Percentiles rank a stretch among this genome's conserved stretches.
Evolutionary conservation across 2,888 invertebrate genomes (phyloP).

Genomic region (Catocala fraxini): DNA sequence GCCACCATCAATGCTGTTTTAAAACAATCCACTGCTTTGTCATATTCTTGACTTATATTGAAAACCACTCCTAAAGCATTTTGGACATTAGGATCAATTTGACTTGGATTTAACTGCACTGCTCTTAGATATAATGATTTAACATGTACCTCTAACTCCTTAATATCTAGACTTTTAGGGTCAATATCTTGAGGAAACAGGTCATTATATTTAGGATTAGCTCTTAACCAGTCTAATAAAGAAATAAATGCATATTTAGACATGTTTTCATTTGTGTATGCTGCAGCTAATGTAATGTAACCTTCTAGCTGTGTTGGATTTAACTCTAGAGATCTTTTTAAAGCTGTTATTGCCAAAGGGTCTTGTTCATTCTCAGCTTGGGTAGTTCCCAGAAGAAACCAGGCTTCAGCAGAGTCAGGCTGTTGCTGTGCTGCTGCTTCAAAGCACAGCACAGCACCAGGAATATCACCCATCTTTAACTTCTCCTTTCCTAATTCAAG

Average conservation of each 20-base stretch:
- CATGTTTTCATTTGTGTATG: slow-evolving; percentile 98
- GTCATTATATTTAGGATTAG: slow-evolving; percentile 94
- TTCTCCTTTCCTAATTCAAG: slow-evolving; percentile 95
- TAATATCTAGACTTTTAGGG: slow-evolving; percentile 74
- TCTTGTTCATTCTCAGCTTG: slow-evolving; percentile 99
- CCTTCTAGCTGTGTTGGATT: slow-evolving; percentile 94
- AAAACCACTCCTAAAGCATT: slow-evolving; percentile 98
- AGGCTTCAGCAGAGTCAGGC: slow-evolving; percentile 93
- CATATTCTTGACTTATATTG: slow-evolving; percentile 97
- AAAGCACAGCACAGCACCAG: slow-evolving; percentile 98
- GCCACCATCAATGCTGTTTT: slow-evolving; percentile 94
- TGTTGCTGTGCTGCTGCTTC: slow-evolving; percentile 97
- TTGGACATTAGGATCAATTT: slow-evolving; percentile 96
- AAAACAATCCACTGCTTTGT: slow-evolving; percentile 99
- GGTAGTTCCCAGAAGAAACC: slow-evolving; percentile 95
- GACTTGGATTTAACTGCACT: slow-evolving; percentile 91
- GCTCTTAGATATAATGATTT: slow-evolving; percentile 93
- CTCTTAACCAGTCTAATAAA: slow-evolving; percentile 92
- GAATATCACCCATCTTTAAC: slow-evolving; percentile 95
- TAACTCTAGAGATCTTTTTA: slow-evolving; percentile 94
- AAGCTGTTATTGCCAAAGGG: slow-evolving; percentile 96
- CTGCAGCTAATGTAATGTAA: slow-evolving; percentile 96
- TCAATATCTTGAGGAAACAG: slow-evolving; percentile 88
- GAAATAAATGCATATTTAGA: slow-evolving; percentile 95
- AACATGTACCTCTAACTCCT: slow-evolving; percentile 88